phyloP scores from a whole-genome alignment of 2,888 invertebrate genomes.

The Aporophyla nigra region DNA sequence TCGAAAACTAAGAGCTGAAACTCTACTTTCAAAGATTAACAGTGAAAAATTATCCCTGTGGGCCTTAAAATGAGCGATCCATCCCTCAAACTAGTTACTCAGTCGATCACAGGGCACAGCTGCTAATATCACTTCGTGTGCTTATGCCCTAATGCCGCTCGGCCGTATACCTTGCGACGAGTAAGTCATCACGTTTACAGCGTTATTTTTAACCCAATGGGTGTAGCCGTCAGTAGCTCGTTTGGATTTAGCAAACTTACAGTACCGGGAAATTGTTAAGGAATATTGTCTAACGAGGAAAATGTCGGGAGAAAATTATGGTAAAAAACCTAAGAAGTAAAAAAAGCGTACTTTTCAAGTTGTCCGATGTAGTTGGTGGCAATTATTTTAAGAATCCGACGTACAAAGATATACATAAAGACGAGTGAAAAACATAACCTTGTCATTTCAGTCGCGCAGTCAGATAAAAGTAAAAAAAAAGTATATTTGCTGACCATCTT shows the following conservation, averaged over 20 bases:
- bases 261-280: slow-evolving; percentile 13
- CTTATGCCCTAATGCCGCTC: slow-evolving; percentile 23
- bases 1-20: not conserved
- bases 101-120: not conserved
- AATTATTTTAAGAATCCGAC: too few species aligned
- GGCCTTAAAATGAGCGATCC: not conserved
- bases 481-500: not conserved
- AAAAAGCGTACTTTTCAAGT: too few species aligned
- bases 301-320: not conserved
- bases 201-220: slow-evolving; percentile 51
- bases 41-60: not conserved
- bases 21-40: not conserved
- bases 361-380: not conserved
- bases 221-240: slow-evolving; percentile 20
- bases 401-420: too few species aligned
- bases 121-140: slow-evolving; percentile 8
- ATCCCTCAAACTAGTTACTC: not conserved
- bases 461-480: too few species aligned
- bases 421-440: too few species aligned
- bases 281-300: slow-evolving; percentile 1
- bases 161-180: slow-evolving; percentile 37
- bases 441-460: too few species aligned
- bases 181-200: slow-evolving; percentile 48
- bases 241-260: slow-evolving; percentile 30
- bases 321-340: not conserved